A percentile compares a stretch with the other conserved stretches of the same genome.
These are phyloP conservation scores for Excalfactoria chinensis DNA, from an alignment of 2,113 vertebrate species.

Conservation along the genomic window DNA sequence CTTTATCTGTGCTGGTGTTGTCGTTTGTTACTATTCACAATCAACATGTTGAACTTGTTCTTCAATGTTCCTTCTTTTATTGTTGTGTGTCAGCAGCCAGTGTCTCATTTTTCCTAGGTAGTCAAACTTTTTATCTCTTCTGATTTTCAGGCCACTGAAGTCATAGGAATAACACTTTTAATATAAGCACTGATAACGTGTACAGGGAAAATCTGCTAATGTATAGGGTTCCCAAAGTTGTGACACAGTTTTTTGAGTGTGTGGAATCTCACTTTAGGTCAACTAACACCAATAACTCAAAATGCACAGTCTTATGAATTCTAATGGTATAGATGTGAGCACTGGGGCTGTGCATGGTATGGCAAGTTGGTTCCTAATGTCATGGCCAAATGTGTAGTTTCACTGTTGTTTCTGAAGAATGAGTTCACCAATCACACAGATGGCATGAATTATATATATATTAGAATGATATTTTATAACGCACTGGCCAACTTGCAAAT, in stretches of 20 bases:
- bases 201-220: neutral
- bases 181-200: rapidly evolving
- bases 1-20: neutral
- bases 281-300: neutral
- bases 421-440: rapidly evolving
- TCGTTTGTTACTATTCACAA: neutral
- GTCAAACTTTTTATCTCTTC: neutral
- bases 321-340: neutral
- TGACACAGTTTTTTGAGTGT: neutral
- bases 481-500: neutral
- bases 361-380: neutral
- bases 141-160: neutral
- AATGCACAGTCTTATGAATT: neutral
- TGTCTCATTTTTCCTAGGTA: neutral
- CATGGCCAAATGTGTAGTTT: neutral
- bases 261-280: neutral
- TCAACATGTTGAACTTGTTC: neutral
- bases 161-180: neutral
- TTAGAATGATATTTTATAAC: neutral
- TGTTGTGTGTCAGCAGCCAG: neutral
- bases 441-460: neutral
- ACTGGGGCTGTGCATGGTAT: neutral
- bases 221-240: neutral
- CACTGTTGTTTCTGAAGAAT: neutral
- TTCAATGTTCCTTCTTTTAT: neutral